A percentile compares a stretch with the other conserved stretches of the same genome.
phyloP scores from a whole-genome alignment of 1,140 invertebrate species.

The Pachyrhynchus sulphureomaculatus region DNA sequence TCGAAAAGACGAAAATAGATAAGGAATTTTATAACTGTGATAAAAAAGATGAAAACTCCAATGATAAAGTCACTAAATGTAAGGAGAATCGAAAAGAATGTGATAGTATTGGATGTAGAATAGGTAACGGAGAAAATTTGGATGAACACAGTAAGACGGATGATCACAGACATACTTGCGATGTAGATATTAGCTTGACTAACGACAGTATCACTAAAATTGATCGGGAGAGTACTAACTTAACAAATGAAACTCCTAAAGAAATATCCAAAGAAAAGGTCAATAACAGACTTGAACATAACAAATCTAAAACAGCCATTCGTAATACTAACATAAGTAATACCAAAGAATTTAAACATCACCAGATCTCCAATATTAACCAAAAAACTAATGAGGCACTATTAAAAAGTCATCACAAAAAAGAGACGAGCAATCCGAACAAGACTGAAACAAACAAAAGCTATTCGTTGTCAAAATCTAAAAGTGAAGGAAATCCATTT shows the following conservation, averaged over 20 bases:
- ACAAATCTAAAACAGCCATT: not conserved
- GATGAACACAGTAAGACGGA: not conserved
- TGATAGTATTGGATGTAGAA: conserved; percentile 8
- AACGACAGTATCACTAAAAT: not conserved
- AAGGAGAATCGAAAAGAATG: conserved; percentile 11
- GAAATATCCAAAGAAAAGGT: not conserved
- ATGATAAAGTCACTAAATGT: conserved; percentile 16
- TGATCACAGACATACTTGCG: not conserved
- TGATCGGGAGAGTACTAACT: too few relatives aligned
- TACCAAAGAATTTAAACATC: not conserved
- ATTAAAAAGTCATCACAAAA: not conserved
- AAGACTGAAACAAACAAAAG: conserved; percentile 16
- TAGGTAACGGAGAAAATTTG: not conserved
- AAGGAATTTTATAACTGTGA: conserved; percentile 36
- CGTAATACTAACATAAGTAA: conserved; percentile 12
- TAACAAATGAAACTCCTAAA: too few relatives aligned
- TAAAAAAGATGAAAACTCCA: conserved; percentile 24
- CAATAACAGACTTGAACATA: not conserved
- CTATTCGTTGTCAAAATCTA: conserved; percentile 46
- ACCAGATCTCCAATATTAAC: conserved; percentile 5
- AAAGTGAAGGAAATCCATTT: conserved; percentile 50
- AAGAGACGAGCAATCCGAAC: not conserved
- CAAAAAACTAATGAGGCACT: not conserved
- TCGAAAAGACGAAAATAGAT: conserved; percentile 46
- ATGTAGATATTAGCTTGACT: not conserved